phyloP scores from a whole-genome alignment of 2,113 vertebrate species.

The Fregetta grallaria region DNA sequence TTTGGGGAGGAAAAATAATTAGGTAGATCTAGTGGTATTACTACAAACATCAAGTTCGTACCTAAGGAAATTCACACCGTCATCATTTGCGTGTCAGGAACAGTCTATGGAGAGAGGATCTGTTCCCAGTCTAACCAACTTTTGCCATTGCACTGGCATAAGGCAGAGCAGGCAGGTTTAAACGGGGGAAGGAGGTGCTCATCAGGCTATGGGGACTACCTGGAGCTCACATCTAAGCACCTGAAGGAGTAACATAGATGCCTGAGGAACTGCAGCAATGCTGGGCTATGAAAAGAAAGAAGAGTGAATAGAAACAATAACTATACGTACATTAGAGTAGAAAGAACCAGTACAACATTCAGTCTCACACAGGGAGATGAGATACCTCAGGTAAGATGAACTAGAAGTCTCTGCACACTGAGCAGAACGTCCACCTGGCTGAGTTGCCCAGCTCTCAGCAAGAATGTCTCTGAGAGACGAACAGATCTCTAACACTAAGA shows the following conservation, averaged over 20 bases:
- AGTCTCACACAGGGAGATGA: not conserved
- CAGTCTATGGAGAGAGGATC: not conserved
- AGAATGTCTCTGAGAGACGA: not conserved
- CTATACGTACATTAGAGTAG: accelerated
- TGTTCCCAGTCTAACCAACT: not conserved
- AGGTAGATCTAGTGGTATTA: not conserved
- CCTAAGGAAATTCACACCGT: not conserved
- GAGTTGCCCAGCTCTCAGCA: not conserved
- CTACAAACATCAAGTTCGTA: not conserved
- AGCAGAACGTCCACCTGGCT: not conserved
- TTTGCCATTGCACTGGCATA: not conserved
- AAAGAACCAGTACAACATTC: not conserved
- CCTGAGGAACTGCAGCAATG: not conserved
- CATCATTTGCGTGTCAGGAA: accelerated
- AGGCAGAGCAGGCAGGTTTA: not conserved
- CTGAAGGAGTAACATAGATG: not conserved
- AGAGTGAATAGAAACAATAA: not conserved
- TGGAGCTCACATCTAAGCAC: not conserved
- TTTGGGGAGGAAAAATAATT: not conserved
- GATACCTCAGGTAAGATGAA: not conserved
- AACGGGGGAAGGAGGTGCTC: not conserved
- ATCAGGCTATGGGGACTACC: not conserved
- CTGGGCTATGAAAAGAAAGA: not conserved
- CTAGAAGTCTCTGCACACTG: not conserved
- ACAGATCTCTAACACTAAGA: not conserved